Conservation (phyloP, 2,113 vertebrate genomes). For the Nibea albiflora region DNA sequence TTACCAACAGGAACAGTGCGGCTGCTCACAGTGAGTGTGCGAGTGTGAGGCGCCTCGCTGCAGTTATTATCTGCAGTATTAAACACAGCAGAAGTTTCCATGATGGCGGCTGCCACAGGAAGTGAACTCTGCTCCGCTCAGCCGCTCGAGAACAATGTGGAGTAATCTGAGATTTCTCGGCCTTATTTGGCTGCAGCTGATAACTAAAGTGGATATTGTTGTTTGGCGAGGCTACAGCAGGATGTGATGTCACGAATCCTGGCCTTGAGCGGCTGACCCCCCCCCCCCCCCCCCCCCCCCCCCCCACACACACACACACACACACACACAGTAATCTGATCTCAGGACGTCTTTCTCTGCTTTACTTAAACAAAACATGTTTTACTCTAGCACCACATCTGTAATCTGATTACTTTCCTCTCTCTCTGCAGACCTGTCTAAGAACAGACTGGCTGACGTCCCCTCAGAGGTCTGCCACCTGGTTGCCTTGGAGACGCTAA, state of each 20-base stretch:
- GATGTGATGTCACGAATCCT: slow-evolving; percentile 53
- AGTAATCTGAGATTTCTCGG: slow-evolving; percentile 44
- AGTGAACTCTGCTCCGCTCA: too few relatives aligned
- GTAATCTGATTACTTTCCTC: background rate
- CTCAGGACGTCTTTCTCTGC: too few relatives aligned
- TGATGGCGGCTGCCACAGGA: too few relatives aligned
- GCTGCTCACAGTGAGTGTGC: too few relatives aligned
- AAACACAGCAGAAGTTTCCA: too few relatives aligned
- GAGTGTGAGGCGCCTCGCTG: too few relatives aligned
- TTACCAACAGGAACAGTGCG: too few relatives aligned
- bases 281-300: too few relatives aligned
- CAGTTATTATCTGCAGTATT: too few relatives aligned
- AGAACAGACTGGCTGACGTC: slow-evolving; percentile 92
- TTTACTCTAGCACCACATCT: background rate
- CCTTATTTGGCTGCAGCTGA: slow-evolving; percentile 53
- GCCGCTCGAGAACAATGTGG: slow-evolving; percentile 45
- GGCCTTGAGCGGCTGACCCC: slow-evolving; percentile 29
- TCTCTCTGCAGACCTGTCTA: slow-evolving; percentile 90
- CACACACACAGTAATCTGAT: too few relatives aligned
- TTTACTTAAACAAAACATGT: background rate
- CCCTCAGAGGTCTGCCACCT: slow-evolving; percentile 92
- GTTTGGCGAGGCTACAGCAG: slow-evolving; percentile 7
- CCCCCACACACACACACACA: too few relatives aligned
- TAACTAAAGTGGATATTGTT: slow-evolving; percentile 36
- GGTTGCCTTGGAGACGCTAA: slow-evolving; percentile 94